These are phyloP conservation scores for Peromyscus eremicus DNA, from an alignment of 2,797 vertebrate species.

Conservation along the genomic window DNA sequence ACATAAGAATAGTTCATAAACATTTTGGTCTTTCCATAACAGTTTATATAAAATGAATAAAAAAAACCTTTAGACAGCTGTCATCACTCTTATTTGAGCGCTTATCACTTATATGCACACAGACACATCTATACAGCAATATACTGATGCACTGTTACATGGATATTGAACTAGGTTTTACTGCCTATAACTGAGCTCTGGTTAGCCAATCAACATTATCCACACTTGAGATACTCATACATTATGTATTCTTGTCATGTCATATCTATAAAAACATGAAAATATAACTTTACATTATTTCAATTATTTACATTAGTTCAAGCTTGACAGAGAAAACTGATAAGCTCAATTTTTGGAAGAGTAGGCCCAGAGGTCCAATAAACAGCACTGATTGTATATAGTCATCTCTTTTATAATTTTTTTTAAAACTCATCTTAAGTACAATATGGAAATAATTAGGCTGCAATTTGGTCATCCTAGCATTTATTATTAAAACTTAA, in stretches of 20 bases:
- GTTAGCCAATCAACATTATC: conserved; percentile 88
- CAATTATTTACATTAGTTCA: conserved; percentile 91
- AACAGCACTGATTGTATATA: conserved; percentile 86
- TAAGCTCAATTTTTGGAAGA: conserved; percentile 87
- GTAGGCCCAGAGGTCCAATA: conserved; percentile 89
- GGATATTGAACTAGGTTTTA: conserved; percentile 89
- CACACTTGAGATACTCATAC: conserved; percentile 89
- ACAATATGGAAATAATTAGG: conserved; percentile 83
- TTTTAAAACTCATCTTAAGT: conserved; percentile 82
- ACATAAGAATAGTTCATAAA: conserved; percentile 91
- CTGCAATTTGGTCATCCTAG: conserved; percentile 89
- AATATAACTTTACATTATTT: conserved; percentile 93
- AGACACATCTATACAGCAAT: conserved; percentile 90
- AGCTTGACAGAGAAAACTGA: conserved; percentile 88
- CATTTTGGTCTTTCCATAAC: conserved; percentile 90
- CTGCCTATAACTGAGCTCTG: conserved; percentile 88
- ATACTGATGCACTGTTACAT: conserved; percentile 90
- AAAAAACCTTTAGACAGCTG: conserved; percentile 90
- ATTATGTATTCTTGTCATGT: conserved; percentile 88
- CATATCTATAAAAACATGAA: conserved; percentile 92
- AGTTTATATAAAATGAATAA: conserved; percentile 91
- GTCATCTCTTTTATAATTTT: conserved; percentile 81
- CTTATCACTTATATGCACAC: conserved; percentile 91
- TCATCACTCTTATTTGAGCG: conserved; percentile 89
- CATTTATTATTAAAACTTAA: conserved; percentile 81